These are phyloP conservation scores for Drosophila virilis DNA, from an alignment of 1,140 invertebrate species.

Conservation along the genomic window DNA sequence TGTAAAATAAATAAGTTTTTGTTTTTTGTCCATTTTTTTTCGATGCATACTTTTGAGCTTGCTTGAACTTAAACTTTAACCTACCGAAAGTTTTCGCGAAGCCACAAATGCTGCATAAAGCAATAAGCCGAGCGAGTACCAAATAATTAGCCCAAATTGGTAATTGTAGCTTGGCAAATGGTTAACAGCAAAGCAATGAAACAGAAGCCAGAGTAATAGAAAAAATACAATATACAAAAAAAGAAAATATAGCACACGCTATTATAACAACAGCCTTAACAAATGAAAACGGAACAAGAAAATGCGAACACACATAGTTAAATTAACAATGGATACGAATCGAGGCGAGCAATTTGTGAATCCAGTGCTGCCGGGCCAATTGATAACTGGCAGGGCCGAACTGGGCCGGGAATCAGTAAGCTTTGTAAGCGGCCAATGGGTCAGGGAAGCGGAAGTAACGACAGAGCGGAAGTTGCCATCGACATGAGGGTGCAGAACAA, in stretches of 20 bases:
- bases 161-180: conserved; percentile 70
- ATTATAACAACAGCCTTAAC: conserved; percentile 32
- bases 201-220: conserved; percentile 8
- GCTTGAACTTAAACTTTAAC: too few relatives aligned
- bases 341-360: conserved; percentile 28
- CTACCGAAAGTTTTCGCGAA: conserved; percentile 31
- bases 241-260: not conserved
- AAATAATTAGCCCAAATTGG: conserved; percentile 74
- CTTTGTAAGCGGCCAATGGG: conserved; percentile 3
- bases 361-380: conserved; percentile 5
- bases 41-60: too few relatives aligned
- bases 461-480: conserved; percentile 62
- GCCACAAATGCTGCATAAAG: conserved; percentile 32
- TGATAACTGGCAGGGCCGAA: conserved; percentile 37
- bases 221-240: not conserved
- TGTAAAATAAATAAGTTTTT: too few relatives aligned
- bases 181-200: conserved; percentile 32
- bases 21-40: too few relatives aligned
- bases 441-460: conserved; percentile 26
- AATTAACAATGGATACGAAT: conserved; percentile 51
- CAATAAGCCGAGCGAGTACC: conserved; percentile 47
- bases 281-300: conserved; percentile 52
- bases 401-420: too few relatives aligned
- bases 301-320: conserved; percentile 46
- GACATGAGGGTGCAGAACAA: conserved; percentile 62